Conservation (phyloP, 2,888 invertebrate genomes). For the Lasioglossum oenotherae region DNA sequence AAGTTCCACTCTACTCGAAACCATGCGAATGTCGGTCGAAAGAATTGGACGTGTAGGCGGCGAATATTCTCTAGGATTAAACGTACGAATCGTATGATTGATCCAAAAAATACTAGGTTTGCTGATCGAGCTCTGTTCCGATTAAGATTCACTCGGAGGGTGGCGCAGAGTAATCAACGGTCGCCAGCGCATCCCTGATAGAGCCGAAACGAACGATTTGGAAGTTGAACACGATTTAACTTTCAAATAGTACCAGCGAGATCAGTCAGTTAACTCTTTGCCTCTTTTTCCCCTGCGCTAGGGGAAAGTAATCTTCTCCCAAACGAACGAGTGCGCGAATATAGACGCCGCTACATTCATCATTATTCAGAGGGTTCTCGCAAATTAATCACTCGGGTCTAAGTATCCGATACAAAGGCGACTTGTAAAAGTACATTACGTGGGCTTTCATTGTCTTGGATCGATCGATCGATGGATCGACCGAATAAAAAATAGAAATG, state of each 20-base stretch:
- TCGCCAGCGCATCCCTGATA: slow-evolving; percentile 18
- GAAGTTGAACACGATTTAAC: slow-evolving; percentile 76
- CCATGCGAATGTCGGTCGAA: background rate
- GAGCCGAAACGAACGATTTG: slow-evolving; percentile 68
- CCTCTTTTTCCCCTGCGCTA: slow-evolving; percentile 24
- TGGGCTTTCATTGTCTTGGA: slow-evolving; percentile 11
- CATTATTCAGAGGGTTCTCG: slow-evolving; percentile 43
- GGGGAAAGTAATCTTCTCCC: slow-evolving; percentile 59
- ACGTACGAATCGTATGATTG: background rate
- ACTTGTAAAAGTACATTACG: slow-evolving; percentile 16
- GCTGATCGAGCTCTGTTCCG: slow-evolving; percentile 46
- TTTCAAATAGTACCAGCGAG: slow-evolving; percentile 69
- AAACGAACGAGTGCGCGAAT: slow-evolving; percentile 11
- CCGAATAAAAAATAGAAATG: background rate
- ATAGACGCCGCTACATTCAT: slow-evolving; percentile 31
- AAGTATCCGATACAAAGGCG: slow-evolving; percentile 22
- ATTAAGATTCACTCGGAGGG: slow-evolving; percentile 67
- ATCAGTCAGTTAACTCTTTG: slow-evolving; percentile 40
- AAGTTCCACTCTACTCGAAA: too few relatives aligned
- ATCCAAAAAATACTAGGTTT: slow-evolving; percentile 24
- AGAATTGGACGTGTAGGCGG: background rate
- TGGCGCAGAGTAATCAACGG: slow-evolving; percentile 64
- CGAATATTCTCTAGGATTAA: slow-evolving; percentile 5
- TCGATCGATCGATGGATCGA: slow-evolving; percentile 21
- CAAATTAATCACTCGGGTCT: slow-evolving; percentile 43